Percentiles rank a stretch among this genome's conserved stretches.
Evolutionary conservation across 2,113 vertebrate species (phyloP).

Genomic region (Heliornis fulica): DNA sequence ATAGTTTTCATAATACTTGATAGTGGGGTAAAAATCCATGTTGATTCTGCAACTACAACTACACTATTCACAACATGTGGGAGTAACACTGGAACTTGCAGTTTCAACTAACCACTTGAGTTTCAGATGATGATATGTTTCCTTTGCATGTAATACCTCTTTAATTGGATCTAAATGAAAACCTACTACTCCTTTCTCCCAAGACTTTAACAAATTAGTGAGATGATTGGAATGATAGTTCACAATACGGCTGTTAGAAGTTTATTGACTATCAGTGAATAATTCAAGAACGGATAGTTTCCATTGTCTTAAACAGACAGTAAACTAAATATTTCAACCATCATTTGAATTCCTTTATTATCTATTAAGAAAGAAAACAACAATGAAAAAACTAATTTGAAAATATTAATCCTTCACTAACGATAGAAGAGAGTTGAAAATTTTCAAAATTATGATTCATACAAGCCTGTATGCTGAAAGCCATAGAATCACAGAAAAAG

Average conservation of each 20-base stretch:
- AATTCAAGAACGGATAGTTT: not conserved
- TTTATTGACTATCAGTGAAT: not conserved
- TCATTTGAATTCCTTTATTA: not conserved
- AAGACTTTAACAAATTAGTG: not conserved
- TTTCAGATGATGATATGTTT: not conserved
- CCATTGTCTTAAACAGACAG: not conserved
- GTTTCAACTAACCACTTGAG: not conserved
- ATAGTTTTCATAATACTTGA: not conserved
- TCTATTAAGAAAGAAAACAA: not conserved
- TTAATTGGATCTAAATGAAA: not conserved
- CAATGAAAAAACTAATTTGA: too few relatives aligned
- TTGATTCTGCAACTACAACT: not conserved
- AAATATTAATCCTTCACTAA: not conserved
- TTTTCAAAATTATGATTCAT: not conserved
- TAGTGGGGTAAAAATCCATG: rapidly evolving
- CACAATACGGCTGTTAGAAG: not conserved
- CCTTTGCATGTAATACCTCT: not conserved
- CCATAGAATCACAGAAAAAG: not conserved
- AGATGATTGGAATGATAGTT: not conserved
- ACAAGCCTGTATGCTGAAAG: not conserved
- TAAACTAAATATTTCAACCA: not conserved
- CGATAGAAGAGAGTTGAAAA: not conserved
- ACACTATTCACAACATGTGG: not conserved
- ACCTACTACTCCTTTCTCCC: not conserved
- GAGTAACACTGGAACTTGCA: not conserved